Evolutionary conservation across 2,888 invertebrate species (phyloP).

Genomic region (Tricholauxania praeusta): DNA sequence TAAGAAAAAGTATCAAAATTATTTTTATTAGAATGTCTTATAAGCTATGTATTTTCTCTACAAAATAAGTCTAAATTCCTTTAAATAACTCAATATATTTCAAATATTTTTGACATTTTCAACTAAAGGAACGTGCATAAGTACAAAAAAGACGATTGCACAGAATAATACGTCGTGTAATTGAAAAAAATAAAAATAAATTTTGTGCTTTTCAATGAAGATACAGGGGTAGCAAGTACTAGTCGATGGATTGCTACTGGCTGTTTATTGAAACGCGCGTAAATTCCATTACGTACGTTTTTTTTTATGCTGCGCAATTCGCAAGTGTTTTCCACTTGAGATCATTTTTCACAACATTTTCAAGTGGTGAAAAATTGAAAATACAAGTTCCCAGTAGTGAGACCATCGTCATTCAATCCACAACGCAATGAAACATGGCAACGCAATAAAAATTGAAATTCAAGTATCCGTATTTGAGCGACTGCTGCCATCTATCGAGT

Average conservation of each 20-base stretch:
- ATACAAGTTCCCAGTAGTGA: constrained; percentile 2
- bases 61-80: too few species aligned
- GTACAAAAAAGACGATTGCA: constrained; percentile 22
- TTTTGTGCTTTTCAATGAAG: too few species aligned
- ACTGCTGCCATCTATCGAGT: neutral
- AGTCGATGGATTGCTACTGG: constrained; percentile 33
- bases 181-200: too few species aligned
- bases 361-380: constrained; percentile 28
- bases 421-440: constrained; percentile 16
- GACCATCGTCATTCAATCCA: neutral
- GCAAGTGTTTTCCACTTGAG: constrained; percentile 49
- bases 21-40: too few species aligned
- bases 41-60: too few species aligned
- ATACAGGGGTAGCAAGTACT: too few species aligned
- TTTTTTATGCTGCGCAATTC: constrained; percentile 39
- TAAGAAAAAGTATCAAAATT: neutral
- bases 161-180: neutral
- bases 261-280: constrained; percentile 43
- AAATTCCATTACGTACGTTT: constrained; percentile 46
- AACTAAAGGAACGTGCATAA: constrained; percentile 5
- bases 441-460: constrained; percentile 23
- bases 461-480: constrained; percentile 17
- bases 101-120: too few species aligned
- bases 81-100: too few species aligned
- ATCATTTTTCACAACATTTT: constrained; percentile 40